Base-by-base conservation (phyloP, 1,140 invertebrate species). In the Drosophila setifemur region DNA sequence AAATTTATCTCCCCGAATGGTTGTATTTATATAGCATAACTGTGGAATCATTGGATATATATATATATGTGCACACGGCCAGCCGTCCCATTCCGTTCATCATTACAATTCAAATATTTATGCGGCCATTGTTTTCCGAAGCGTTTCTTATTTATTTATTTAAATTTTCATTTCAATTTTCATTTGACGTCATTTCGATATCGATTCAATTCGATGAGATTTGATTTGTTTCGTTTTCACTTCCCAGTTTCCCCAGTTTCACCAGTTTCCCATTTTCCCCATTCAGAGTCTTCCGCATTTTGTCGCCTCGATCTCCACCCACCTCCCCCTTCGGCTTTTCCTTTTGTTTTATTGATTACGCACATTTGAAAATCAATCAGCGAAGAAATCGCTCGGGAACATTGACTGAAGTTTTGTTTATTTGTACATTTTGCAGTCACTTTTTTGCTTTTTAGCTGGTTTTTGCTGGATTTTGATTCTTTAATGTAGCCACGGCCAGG, bases 391-490 rank as follows among this genome's bases (percentile, higher is more conserved):
- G 61, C 35, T 45, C 18, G 23, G 35, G 61, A 54, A 57, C 73
- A 71, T 76, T 77, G 74, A 78, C 75, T 78, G 75, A 78, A 78
- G 74, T 79, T 73, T 78, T 78, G 74, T 78, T 78, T 78, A 78
- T 78, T 79, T 78, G 63, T 73, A 53, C 69, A 40, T 68, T 78
- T 61, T 42, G 7, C 44, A 67, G 47, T 58, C 37, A 18, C 28
- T 37, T 31, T 6, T 61, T 29, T 16, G 4, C n/a, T n/a, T n/a
- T n/a, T 18, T 33, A 6, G 11, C 12, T 12, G 7, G n/a, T n/a
- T n/a, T n/a, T n/a, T n/a, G n/a, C n/a, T n/a, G n/a, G n/a, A n/a
- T n/a, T n/a, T n/a, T n/a, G 26, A 12, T 47, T 33, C 64, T 48
- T 49, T 73, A 61, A 61, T 57, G 9, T 29, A 40, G 11, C 14